Evolutionary conservation across 2,797 vertebrate genomes (phyloP).

Genomic region (Denticeps clupeoides): DNA sequence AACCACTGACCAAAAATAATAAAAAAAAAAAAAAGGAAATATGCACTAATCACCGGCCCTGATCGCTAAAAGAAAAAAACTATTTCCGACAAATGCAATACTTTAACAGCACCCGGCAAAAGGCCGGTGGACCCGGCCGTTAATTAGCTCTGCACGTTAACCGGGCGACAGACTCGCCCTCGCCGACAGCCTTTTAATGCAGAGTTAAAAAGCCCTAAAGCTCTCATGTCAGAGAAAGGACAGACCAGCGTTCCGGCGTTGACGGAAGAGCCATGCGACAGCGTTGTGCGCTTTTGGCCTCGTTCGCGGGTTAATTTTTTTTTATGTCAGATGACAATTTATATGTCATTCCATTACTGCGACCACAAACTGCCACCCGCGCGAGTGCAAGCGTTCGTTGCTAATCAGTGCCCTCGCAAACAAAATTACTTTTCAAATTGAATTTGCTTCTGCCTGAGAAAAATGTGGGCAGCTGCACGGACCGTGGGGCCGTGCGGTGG

Average conservation of each 20-base stretch:
- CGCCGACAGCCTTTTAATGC: too few relatives aligned
- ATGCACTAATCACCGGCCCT: too few relatives aligned
- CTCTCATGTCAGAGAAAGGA: too few relatives aligned
- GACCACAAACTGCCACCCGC: conserved; percentile 29
- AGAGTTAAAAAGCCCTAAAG: too few relatives aligned
- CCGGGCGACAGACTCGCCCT: too few relatives aligned
- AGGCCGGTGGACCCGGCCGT: too few relatives aligned
- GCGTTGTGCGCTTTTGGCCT: conserved; percentile 13
- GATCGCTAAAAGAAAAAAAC: too few relatives aligned
- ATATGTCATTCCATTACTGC: conserved; percentile 35
- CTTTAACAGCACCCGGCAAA: too few relatives aligned
- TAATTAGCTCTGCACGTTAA: too few relatives aligned
- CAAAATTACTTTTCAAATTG: conserved; percentile 39
- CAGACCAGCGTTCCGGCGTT: too few relatives aligned
- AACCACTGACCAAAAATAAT: conserved; percentile 1
- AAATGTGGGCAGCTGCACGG: conserved; percentile 1
- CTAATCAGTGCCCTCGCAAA: conserved; percentile 36
- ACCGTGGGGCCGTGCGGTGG: conserved; percentile 7
- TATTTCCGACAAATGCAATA: too few relatives aligned
- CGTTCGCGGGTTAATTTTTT: conserved; percentile 20
- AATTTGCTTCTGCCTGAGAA: conserved; percentile 28
- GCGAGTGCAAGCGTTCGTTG: conserved; percentile 17
- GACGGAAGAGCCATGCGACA: not conserved
- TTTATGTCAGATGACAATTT: conserved; percentile 36
- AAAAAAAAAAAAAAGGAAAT: conserved; percentile 2